phyloP scores from a whole-genome alignment of 2,888 invertebrate species.

The Chaitophorus viminalis region DNA sequence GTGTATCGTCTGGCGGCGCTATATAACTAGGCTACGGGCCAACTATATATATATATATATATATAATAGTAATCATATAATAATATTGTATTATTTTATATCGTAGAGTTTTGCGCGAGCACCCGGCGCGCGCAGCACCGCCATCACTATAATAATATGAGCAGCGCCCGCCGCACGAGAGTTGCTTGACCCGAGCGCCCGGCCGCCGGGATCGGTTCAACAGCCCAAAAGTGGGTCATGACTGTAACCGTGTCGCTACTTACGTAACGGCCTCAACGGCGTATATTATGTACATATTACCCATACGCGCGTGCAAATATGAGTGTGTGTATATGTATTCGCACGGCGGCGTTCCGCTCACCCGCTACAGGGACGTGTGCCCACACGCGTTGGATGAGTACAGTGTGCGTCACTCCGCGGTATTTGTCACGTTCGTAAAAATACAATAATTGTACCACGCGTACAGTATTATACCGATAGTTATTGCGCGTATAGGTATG shows the following conservation, averaged over 20 bases:
- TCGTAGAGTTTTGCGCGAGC: not conserved
- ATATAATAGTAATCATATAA: not conserved
- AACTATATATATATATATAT: not conserved
- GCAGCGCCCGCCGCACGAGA: constrained; percentile 60
- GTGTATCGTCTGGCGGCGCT: not conserved
- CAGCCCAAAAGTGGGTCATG: constrained; percentile 61
- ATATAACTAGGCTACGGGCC: constrained; percentile 60
- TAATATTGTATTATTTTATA: not conserved
- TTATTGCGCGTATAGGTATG: too few relatives aligned
- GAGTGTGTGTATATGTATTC: not conserved
- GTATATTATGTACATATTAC: too few relatives aligned
- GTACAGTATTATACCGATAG: too few relatives aligned
- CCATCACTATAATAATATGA: too few relatives aligned
- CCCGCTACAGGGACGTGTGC: too few relatives aligned
- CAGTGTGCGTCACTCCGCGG: too few relatives aligned
- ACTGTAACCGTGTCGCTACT: constrained; percentile 62
- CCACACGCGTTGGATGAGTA: too few relatives aligned
- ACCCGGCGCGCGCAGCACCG: not conserved
- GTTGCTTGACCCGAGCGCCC: constrained; percentile 63
- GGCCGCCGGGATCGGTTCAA: constrained; percentile 64
- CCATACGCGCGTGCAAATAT: not conserved
- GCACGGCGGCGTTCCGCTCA: not conserved
- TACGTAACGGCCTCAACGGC: constrained; percentile 57
- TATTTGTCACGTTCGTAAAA: too few relatives aligned
- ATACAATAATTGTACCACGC: too few relatives aligned